Conservation (phyloP, 2,888 invertebrate genomes). For the Ornithoptera priamus region DNA sequence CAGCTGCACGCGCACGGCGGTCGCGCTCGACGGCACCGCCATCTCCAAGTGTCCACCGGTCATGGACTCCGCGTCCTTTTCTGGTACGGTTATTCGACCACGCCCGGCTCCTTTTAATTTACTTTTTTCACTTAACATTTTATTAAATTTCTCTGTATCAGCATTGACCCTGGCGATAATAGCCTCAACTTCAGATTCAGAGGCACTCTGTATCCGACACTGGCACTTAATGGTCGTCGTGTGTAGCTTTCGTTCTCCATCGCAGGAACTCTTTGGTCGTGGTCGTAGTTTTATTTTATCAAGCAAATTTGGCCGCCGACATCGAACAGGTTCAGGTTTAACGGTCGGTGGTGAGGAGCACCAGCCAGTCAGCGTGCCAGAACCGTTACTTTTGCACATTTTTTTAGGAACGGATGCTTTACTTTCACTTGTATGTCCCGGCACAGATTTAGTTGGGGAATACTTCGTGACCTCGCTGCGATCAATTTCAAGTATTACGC, state of each 20-base stretch:
- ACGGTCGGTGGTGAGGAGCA: slow-evolving; percentile 34
- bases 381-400: slow-evolving; percentile 11
- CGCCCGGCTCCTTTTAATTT: slow-evolving; percentile 41
- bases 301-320: slow-evolving; percentile 30
- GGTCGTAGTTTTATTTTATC: slow-evolving; percentile 18
- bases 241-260: slow-evolving; percentile 14
- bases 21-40: slow-evolving; percentile 39
- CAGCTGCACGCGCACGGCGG: slow-evolving; percentile 31
- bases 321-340: slow-evolving; percentile 28
- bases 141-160: slow-evolving; percentile 26
- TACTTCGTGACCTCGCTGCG: slow-evolving; percentile 34
- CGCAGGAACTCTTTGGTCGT: slow-evolving; percentile 15
- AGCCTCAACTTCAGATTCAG: not conserved
- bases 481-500: slow-evolving; percentile 47
- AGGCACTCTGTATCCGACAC: not conserved
- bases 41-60: slow-evolving; percentile 37
- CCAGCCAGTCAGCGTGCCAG: slow-evolving; percentile 30
- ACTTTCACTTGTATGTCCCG: slow-evolving; percentile 27
- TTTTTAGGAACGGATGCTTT: slow-evolving; percentile 24
- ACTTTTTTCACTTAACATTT: slow-evolving; percentile 32
- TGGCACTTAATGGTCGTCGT: slow-evolving; percentile 2
- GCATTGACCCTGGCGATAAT: slow-evolving; percentile 3
- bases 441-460: not conserved
- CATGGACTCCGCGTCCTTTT: slow-evolving; percentile 17
- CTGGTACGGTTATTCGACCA: slow-evolving; percentile 40